Conservation (phyloP, 2,113 vertebrate genomes). For the Microcebus griseorufus region DNA sequence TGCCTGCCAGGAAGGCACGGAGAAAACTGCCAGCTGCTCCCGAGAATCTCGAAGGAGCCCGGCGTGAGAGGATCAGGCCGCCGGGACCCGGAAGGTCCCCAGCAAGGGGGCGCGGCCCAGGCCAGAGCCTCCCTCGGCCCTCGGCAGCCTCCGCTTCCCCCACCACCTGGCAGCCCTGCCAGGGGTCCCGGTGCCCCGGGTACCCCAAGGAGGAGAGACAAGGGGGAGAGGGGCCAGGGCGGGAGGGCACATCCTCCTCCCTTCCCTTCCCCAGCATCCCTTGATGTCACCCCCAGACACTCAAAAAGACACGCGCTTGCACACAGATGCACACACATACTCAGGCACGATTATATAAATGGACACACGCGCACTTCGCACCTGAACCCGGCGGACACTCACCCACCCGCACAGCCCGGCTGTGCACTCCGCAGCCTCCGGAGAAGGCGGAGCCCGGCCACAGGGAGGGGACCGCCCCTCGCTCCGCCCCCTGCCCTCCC, state of each 20-base stretch:
- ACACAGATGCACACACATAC: background rate
- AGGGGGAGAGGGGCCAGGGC: too few relatives aligned
- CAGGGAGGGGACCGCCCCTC: background rate
- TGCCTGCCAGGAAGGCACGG: background rate
- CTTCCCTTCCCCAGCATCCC: background rate
- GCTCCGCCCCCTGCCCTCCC: too few relatives aligned
- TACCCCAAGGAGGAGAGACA: background rate
- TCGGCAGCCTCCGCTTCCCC: background rate
- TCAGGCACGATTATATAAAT: background rate
- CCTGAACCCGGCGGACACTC: background rate
- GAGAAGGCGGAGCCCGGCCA: background rate
- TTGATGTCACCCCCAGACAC: background rate
- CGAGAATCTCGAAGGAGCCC: background rate
- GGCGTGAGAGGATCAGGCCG: too few relatives aligned
- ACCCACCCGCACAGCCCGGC: background rate
- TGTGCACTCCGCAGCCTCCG: background rate
- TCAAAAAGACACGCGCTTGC: background rate
- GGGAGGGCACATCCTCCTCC: background rate
- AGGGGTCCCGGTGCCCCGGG: background rate
- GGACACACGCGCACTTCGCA: background rate
- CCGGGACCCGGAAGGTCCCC: background rate
- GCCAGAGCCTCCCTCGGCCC: background rate
- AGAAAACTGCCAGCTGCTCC: background rate
- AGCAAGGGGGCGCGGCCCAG: background rate
- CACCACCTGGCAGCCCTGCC: background rate